Base-by-base conservation (phyloP, 2,888 invertebrate species). In the Blera fallax region DNA sequence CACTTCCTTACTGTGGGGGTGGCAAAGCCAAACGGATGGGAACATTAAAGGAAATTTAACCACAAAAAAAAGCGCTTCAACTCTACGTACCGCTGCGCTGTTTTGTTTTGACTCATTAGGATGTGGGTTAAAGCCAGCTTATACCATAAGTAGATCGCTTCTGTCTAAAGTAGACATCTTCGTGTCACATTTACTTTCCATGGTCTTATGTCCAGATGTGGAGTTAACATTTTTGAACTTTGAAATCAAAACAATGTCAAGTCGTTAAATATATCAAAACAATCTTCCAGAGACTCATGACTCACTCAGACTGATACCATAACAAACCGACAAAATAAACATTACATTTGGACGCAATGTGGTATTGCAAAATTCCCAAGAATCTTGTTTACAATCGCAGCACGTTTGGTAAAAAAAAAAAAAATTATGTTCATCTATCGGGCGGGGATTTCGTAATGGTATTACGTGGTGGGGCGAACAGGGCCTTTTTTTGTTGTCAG, bases 51-150 rank as follows among this genome's bases (percentile, higher is more conserved):
- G 34, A 18, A 60, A 77, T 69, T 69, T 48, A 56, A 77, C 67
- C 67, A 50, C 5, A 48, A 48, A 10, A 24, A 24, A 24, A 24
- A 24, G 2, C 24, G 4, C 4, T 24, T 54, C 8, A 24, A 24
- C 4, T 40, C 21, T 52, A 2, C 34, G 24, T 54, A 21, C 29
- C 64, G 6, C 11, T 52, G 32, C 29, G 2, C 24, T 24, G 24
- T 16, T 5, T 29, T 32, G 21, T 45, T 74, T 74, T 32, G 27
- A 32, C 27, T 48, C 14, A 10, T 34, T 10, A 21, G 52, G 60
- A 77, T 69, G 77, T 77, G 60, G 77, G 69, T 27, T 77, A 77
- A 69, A 69, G 43, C 52, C 24, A 54, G 77, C 40, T 77, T 77
- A 24, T 24, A 24, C 24, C 24, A 24, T 24, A 24, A 24, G 24